Evolutionary conservation across 92 coral and sea anemone genomes (phyloP).

Genomic region (Zoanthus gigantus): DNA sequence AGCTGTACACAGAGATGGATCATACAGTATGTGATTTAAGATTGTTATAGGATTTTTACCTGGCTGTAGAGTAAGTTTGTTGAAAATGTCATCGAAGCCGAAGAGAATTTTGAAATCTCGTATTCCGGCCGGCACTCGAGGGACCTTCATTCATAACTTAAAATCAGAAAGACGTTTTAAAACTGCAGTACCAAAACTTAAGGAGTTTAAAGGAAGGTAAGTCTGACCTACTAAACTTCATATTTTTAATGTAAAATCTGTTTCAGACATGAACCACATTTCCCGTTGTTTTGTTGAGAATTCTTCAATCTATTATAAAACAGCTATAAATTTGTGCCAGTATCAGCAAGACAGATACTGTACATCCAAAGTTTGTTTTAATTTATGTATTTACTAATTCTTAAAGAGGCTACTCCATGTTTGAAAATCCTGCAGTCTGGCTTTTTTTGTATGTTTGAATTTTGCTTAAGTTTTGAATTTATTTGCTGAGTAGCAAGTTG

Average conservation of each 20-base stretch:
- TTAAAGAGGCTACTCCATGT: neutral
- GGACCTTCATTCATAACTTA: neutral
- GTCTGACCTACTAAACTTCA: neutral
- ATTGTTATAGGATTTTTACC: neutral
- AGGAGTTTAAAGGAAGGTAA: neutral
- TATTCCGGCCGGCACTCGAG: neutral
- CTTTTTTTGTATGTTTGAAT: neutral
- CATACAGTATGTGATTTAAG: neutral
- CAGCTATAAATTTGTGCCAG: no score
- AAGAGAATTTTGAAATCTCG: neutral
- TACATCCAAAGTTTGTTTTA: no score
- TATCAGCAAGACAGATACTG: no score
- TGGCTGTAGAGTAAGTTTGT: neutral
- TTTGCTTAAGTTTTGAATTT: neutral
- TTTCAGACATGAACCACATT: neutral
- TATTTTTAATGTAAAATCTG: neutral
- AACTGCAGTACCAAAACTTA: neutral
- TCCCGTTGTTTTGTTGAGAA: neutral
- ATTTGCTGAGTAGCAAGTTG: neutral
- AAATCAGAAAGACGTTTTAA: no score
- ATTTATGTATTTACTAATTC: no score
- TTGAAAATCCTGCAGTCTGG: neutral
- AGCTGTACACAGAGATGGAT: neutral
- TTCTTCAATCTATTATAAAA: neutral
- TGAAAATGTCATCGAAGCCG: constrained; percentile 8